These are phyloP conservation scores for Petrocephalus sullivani DNA, from an alignment of 2,797 vertebrate species.

Conservation along the genomic window DNA sequence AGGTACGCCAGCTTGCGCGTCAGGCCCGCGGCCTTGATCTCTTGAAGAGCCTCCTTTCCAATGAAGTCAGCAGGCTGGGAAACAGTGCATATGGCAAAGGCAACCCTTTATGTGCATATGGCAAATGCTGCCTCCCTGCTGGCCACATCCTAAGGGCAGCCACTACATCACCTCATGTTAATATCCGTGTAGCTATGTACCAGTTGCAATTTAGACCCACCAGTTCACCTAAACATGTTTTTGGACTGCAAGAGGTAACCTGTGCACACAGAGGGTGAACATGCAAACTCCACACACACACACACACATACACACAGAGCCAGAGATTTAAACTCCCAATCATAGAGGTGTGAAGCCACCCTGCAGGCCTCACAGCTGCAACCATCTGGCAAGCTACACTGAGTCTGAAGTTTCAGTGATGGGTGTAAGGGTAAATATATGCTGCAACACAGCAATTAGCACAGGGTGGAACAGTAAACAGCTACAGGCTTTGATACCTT, in stretches of 20 bases:
- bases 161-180: background rate
- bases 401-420: background rate
- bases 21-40: slow-evolving; percentile 82
- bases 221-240: background rate
- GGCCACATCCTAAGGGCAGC: background rate
- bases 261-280: background rate
- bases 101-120: background rate
- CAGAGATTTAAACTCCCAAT: background rate
- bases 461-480: background rate
- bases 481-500: background rate
- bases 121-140: background rate
- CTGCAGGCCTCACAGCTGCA: background rate
- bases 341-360: background rate
- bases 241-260: background rate
- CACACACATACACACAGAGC: background rate
- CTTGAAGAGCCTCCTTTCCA: slow-evolving; percentile 77
- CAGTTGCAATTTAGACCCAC: background rate
- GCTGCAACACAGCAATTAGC: background rate
- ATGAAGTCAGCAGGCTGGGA: slow-evolving; percentile 71
- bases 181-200: background rate
- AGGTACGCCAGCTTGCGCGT: slow-evolving; percentile 82
- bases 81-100: slow-evolving; percentile 13
- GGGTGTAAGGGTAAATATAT: background rate
- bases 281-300: background rate
- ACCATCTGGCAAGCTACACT: background rate